A percentile compares a stretch with the other conserved stretches of the same genome.
These are phyloP conservation scores for Nysson spinosus DNA, from an alignment of 2,888 invertebrate species.

Conservation along the genomic window DNA sequence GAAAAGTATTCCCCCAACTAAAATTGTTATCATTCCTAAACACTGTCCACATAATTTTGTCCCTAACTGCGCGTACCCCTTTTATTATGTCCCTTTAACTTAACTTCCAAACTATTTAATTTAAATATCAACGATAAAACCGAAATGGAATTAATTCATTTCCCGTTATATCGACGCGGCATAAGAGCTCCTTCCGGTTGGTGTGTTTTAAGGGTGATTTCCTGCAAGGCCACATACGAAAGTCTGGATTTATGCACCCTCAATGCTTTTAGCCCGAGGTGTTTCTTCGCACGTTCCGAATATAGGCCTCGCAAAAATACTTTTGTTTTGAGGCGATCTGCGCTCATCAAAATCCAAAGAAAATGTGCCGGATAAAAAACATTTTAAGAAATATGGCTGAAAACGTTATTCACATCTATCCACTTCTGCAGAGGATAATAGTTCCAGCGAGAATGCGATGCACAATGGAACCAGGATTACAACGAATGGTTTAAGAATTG, in stretches of 20 bases:
- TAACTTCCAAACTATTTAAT: too few species aligned
- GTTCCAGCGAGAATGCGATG: not conserved
- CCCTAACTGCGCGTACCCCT: too few species aligned
- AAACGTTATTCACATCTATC: too few species aligned
- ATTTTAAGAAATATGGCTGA: too few species aligned
- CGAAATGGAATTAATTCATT: slow-evolving; percentile 4
- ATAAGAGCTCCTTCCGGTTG: slow-evolving; percentile 8
- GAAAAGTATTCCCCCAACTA: too few species aligned
- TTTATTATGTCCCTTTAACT: too few species aligned
- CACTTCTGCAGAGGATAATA: too few species aligned
- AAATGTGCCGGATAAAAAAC: not conserved
- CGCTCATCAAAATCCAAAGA: slow-evolving; percentile 18
- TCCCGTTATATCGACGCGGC: not conserved
- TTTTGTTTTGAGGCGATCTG: slow-evolving; percentile 14
- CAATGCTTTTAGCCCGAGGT: slow-evolving; percentile 16
- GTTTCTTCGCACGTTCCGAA: slow-evolving; percentile 9
- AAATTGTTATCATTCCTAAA: too few species aligned
- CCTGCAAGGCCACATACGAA: slow-evolving; percentile 20
- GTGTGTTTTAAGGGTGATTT: slow-evolving; percentile 18
- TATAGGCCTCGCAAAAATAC: slow-evolving; percentile 5
- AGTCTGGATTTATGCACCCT: slow-evolving; percentile 28
- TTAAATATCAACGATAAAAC: too few species aligned
- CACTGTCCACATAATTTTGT: too few species aligned
- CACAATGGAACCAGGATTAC: too few species aligned
- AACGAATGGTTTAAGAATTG: too few species aligned